These are phyloP conservation scores for Tokudaia muenninki DNA, from an alignment of 2,797 vertebrate species.

Conservation along the genomic window DNA sequence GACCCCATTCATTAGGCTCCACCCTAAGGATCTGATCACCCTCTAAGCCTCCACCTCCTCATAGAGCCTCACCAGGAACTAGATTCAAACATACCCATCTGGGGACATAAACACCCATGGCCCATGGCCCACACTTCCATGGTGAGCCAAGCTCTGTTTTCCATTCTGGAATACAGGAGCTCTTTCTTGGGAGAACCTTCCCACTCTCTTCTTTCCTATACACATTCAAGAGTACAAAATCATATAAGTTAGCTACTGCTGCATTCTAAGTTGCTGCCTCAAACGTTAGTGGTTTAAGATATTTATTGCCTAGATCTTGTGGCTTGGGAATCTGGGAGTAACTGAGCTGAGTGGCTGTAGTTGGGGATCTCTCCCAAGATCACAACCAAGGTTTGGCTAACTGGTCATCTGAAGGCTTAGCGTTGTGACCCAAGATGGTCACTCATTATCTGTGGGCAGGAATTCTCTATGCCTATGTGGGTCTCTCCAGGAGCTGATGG, in stretches of 20 bases:
- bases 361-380: background rate
- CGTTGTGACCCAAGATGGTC: background rate
- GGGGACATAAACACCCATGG: background rate
- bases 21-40: too few species aligned
- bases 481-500: background rate
- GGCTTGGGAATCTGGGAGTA: background rate
- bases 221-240: conserved; percentile 15
- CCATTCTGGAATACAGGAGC: background rate
- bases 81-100: background rate
- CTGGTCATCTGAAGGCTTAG: background rate
- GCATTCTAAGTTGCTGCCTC: background rate
- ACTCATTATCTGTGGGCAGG: background rate
- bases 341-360: background rate
- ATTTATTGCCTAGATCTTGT: background rate
- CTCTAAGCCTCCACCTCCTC: background rate
- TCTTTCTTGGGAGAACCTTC: background rate
- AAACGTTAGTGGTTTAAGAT: conserved; percentile 20
- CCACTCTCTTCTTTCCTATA: background rate
- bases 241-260: background rate
- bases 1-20: background rate
- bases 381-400: background rate
- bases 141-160: background rate
- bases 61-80: background rate
- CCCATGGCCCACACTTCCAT: too few species aligned
- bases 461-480: background rate